Conservation (phyloP, 2,888 invertebrate genomes). For the Isotomurus palustris region DNA sequence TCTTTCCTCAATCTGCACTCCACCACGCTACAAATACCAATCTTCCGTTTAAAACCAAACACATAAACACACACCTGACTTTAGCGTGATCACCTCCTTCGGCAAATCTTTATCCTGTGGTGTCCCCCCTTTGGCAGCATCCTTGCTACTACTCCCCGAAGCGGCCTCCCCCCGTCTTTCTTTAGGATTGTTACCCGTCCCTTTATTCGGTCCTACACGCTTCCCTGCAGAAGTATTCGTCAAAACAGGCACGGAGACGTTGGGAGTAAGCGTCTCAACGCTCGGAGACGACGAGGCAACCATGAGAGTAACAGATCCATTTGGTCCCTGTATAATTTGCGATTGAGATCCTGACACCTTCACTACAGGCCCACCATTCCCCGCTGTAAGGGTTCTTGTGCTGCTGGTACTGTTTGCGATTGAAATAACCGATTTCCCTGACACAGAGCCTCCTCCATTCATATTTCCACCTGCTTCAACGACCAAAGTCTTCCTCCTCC, state of each 20-base stretch:
- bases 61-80: background rate
- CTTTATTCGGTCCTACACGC: conserved; percentile 3
- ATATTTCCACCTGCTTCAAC: too few species aligned
- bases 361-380: background rate
- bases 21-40: background rate
- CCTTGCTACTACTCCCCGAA: background rate
- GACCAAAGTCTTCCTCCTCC: too few species aligned
- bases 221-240: background rate
- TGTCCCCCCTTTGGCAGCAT: background rate
- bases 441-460: too few species aligned
- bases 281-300: background rate
- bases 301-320: background rate
- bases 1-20: too few species aligned
- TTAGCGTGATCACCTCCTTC: background rate
- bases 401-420: too few species aligned
- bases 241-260: conserved; percentile 11
- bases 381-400: background rate
- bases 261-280: conserved; percentile 7
- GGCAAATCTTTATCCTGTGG: background rate
- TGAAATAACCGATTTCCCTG: too few species aligned
- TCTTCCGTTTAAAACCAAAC: background rate
- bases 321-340: background rate
- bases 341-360: background rate
- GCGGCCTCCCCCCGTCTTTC: conserved; percentile 8
- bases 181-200: conserved; percentile 11